Evolutionary conservation across 2,888 invertebrate genomes (phyloP), one percentile per base, ranked within the genome.

Genomic region (Hipparchia semele): DNA sequence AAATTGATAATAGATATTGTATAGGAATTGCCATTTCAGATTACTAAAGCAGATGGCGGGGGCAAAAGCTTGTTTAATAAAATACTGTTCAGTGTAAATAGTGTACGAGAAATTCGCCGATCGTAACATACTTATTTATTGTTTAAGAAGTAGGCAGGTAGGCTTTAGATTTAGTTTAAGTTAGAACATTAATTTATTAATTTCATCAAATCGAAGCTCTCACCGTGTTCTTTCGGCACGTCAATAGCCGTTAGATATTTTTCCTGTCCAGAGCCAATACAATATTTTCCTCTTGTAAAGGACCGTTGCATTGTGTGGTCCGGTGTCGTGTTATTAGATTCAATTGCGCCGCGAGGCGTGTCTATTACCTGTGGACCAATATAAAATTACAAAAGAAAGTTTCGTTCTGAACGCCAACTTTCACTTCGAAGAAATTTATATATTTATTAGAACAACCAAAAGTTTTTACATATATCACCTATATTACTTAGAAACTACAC

Each of bases 321-420:
- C 8, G 12, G 54, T 54, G 67, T 67, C 56, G 56, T 23, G 49
- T 23, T 66, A 33, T 56, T 68, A 23, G 46, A 13, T 46, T 39
- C 45, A 46, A 13, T 46, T 46, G n/a, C 12, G 68, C 23, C 9
- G 6, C 45, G 67, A 45, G 67, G 59, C 49, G 59, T 68, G 59
- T 68, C 58, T 59, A 45, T 67, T 46, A 49, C 59, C 58, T 12
- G 54, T 6, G 33, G 54, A 54, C 39, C 46, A 49, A 49, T 68
- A 49, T 59, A 23, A 59, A 59, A 49, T n/a, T 58, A 68, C 58
- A 46, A 73, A 67, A 62, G 71, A 75, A 75, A 70, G 73, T 70
- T 39, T 58, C 45, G 53, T 68, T 72, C 51, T 53, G 54, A 54
- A 58, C 59, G 10, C 46, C 64, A 64, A 70, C 73, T 75, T 75